Evolutionary conservation across 2,113 vertebrate genomes (phyloP).

Genomic region (Platysteira castanea): DNA sequence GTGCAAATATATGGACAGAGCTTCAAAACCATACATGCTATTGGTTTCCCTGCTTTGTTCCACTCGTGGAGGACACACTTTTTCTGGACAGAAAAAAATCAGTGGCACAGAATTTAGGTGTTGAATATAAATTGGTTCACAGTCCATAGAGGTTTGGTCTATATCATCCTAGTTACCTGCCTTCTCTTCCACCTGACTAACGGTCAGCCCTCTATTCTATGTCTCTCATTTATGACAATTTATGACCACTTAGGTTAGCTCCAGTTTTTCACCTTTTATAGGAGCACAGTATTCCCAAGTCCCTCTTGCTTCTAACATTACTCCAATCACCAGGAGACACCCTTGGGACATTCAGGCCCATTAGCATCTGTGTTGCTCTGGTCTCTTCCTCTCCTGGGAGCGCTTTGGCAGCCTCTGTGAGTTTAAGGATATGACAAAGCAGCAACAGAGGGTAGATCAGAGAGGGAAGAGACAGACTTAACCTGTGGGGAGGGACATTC

Average conservation of each 20-base stretch:
- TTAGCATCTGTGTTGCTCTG: not conserved
- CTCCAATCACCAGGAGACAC: not conserved
- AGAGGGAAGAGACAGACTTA: not conserved
- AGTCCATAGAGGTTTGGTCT: not conserved
- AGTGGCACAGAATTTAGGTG: not conserved
- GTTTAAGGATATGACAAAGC: not conserved
- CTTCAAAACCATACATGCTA: rapidly evolving
- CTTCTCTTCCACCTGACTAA: not conserved
- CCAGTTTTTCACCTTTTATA: not conserved
- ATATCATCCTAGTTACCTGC: not conserved
- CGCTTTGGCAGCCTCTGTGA: rapidly evolving
- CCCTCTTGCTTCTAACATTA: not conserved
- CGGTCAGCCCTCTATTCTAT: not conserved
- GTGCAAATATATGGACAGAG: not conserved
- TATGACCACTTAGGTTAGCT: rapidly evolving
- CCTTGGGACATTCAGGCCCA: not conserved
- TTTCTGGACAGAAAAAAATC: not conserved
- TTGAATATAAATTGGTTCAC: not conserved
- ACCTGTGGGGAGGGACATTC: not conserved
- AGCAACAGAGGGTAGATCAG: not conserved
- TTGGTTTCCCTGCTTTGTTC: not conserved
- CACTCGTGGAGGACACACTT: rapidly evolving
- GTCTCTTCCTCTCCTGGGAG: not conserved
- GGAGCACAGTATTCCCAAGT: not conserved
- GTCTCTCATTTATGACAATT: not conserved